These are phyloP conservation scores for Himalopsyche anomala DNA, from an alignment of 2,888 invertebrate species.

Conservation along the genomic window DNA sequence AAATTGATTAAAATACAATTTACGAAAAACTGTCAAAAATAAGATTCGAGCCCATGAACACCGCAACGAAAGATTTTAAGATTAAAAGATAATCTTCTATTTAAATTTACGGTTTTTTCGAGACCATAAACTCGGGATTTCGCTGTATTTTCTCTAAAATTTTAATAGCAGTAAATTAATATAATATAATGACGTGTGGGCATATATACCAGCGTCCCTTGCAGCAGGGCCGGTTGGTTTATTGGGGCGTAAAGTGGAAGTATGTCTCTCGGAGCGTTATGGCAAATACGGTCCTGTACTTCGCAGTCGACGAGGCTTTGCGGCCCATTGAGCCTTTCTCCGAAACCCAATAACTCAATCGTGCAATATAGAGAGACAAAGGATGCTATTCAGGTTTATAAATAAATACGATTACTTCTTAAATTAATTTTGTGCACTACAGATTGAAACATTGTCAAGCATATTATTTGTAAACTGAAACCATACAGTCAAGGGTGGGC, in stretches of 20 bases:
- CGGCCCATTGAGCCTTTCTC: neutral
- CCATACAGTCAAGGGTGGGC: too few relatives aligned
- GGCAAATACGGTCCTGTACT: neutral
- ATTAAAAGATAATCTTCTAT: too few relatives aligned
- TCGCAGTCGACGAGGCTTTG: neutral
- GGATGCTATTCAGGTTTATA: neutral
- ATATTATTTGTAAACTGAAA: neutral
- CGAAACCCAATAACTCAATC: neutral
- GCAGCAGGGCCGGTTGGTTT: constrained; percentile 12
- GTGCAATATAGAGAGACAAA: neutral
- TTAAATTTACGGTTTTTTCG: too few relatives aligned
- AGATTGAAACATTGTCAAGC: neutral
- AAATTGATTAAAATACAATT: too few relatives aligned
- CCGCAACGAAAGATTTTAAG: too few relatives aligned
- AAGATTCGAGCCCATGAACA: too few relatives aligned
- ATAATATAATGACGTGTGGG: neutral
- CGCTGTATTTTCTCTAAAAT: too few relatives aligned
- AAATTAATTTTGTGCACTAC: neutral
- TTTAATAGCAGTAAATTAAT: neutral
- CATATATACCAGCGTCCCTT: neutral
- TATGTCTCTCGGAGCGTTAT: neutral
- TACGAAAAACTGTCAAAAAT: too few relatives aligned
- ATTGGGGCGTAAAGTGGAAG: neutral
- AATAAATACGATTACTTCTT: neutral
- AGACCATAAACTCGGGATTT: too few relatives aligned